Evolutionary conservation across 2,113 vertebrate genomes (phyloP), one percentile per base, ranked within the genome.

Genomic region (Xiphias gladius): DNA sequence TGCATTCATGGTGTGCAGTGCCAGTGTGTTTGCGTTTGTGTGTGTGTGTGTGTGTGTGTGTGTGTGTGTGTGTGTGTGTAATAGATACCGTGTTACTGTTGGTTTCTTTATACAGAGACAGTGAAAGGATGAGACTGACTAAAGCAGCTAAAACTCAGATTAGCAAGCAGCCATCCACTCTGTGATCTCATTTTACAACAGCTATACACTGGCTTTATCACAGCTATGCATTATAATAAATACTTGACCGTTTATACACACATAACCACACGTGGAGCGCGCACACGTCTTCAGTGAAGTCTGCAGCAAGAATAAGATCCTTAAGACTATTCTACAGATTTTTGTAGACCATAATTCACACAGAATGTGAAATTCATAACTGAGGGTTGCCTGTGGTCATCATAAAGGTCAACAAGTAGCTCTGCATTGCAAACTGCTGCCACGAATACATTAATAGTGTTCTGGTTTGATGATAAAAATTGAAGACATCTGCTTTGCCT

Each of bases 131-230:
- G 76, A 73, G 76, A 69, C 74, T 61, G 69, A 84, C 80, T 69
- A 69, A 91, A 88, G 73, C 82, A 65, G 76, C 59, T 24, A 71
- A 88, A 85, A 57, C 79, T 43, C 65, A 80, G 88, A 93, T 93
- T 91, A 91, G 66, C 76, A 77, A 39, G 52, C 73, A 76, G 69
- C 43, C 67, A 68, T 84, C 59, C 80, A 58, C 78, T 79, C 61
- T 61, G 59, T 80, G 80, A 89, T 88, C 86, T 73, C 70, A 75
- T 86, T 7, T 84, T 79, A 73, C 65, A 80, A 32, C 82, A 83
- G 74, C 68, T 55, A 57, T 19, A 73, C 39, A 65, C 58, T 14
- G 28, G 74, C 78, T 88, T 80, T 72, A 77, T 84, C 41, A 67
- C 57, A 12, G n/a, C 70, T 39, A 73, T 80, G 68, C 75, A 52